Conservation (phyloP, 1,140 invertebrate species). For the Rhyacophila brunnea region DNA sequence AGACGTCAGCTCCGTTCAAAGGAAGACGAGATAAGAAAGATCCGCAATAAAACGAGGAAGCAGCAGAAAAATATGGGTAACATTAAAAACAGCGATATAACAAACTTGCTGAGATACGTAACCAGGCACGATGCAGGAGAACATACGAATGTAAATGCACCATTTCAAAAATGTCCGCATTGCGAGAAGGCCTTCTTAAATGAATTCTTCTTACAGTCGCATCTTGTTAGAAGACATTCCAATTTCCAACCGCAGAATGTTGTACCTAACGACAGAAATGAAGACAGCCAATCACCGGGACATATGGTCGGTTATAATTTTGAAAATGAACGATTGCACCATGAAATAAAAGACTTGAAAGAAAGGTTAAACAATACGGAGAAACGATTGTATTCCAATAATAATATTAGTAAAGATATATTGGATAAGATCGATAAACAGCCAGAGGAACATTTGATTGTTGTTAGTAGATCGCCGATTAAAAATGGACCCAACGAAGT, state of each 20-base stretch:
- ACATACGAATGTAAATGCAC: constrained; percentile 9
- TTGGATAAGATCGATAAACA: constrained; percentile 9
- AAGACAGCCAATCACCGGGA: constrained; percentile 37
- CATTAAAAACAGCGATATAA: constrained; percentile 22
- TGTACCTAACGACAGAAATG: constrained; percentile 6
- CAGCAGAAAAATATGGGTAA: constrained; percentile 18
- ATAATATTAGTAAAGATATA: constrained; percentile 14
- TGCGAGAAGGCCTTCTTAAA: constrained; percentile 60
- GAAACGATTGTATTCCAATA: constrained; percentile 39
- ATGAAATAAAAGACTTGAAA: constrained; percentile 60
- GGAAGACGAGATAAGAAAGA: constrained; percentile 49
- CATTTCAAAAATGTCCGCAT: constrained; percentile 51
- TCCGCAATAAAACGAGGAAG: constrained; percentile 43
- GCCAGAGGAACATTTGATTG: background rate
- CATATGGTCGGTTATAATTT: constrained; percentile 37
- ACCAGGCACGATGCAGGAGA: constrained; percentile 21
- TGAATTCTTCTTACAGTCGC: constrained; percentile 57
- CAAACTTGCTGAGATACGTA: constrained; percentile 22
- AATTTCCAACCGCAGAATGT: constrained; percentile 22
- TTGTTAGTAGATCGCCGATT: background rate
- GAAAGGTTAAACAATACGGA: constrained; percentile 58
- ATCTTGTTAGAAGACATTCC: constrained; percentile 53
- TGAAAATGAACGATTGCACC: constrained; percentile 57
- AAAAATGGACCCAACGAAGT: background rate
- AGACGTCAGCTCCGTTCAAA: constrained; percentile 46